phyloP scores from a whole-genome alignment of 1,140 invertebrate species.

The Rhopalosiphum maidis region DNA sequence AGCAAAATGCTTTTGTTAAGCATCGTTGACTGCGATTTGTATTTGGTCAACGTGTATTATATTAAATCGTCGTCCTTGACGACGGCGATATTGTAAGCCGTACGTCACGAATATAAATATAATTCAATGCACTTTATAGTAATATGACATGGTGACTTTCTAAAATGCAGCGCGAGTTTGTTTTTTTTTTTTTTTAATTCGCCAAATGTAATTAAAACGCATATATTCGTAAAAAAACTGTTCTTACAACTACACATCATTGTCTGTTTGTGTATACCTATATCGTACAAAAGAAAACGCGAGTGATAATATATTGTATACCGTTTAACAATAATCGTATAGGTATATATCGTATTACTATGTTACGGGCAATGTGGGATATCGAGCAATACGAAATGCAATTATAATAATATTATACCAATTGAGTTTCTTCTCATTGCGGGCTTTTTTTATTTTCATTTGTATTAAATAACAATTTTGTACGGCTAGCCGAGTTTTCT shows the following conservation, averaged over 20 bases:
- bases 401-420: neutral
- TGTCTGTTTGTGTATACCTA: neutral
- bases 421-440: neutral
- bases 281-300: neutral
- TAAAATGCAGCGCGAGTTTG: neutral
- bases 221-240: neutral
- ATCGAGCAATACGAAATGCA: neutral
- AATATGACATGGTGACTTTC: neutral
- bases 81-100: neutral
- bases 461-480: neutral
- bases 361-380: neutral
- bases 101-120: neutral
- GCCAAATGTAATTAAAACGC: neutral
- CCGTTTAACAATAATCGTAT: neutral
- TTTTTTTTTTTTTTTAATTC: neutral
- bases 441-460: neutral
- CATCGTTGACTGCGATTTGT: neutral
- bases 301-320: neutral
- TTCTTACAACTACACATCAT: neutral
- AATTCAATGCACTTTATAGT: neutral
- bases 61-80: constrained; percentile 1
- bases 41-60: neutral
- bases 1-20: neutral
- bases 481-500: neutral
- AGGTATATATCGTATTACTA: no score